Evolutionary conservation across 2,113 vertebrate species (phyloP), one percentile per base, ranked within the genome.

Genomic region (Baryphthengus martii): DNA sequence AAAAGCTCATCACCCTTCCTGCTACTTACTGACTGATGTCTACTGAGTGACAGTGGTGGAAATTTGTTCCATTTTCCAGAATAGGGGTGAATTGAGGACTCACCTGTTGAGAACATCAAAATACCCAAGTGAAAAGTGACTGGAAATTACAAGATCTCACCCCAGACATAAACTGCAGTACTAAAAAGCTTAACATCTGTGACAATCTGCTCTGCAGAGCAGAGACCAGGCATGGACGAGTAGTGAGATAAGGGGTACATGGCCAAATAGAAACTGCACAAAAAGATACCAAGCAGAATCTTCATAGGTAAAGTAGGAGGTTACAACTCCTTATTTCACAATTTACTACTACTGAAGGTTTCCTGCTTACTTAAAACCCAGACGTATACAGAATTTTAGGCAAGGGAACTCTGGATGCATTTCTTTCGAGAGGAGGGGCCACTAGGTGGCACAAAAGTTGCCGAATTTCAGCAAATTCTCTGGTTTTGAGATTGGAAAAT

Each of bases 401-500:
- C 13, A 39, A 65, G 31, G 21, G 47, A 77, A 61, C 24, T 25
- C 28, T 29, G 68, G 65, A 37, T 2, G 2, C 28, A 37, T 58
- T 94, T 47, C 39, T 59, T 66, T 50, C 35, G 70, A 90, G 67
- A 88, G 68, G 77, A 92, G 84, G 91, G 17, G 19, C 96, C 96
- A 92, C 96, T 95, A 97, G 96, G 29, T 96, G 96, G 96, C 96
- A 96, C 63, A 95, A 96, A 96, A 72, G 92, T 89, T 96, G 95
- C 78, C 95, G 55, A 53, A 53, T 80, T 89, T 89, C 59, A 85
- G 67, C 10, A 39, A 75, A 76, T 83, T 28, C 24, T 78, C 52
- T 55, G 25, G 2, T 21, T 84, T 87, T 58, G 47, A 88, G 62
- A n/a, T 10, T 29, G 84, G n/a, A 58, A 96, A 95, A 82, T 21